Percentiles rank a stretch among this genome's conserved stretches.
Evolutionary conservation across 2,113 vertebrate genomes (phyloP).

Genomic region (Nannobrachium achirus): DNA sequence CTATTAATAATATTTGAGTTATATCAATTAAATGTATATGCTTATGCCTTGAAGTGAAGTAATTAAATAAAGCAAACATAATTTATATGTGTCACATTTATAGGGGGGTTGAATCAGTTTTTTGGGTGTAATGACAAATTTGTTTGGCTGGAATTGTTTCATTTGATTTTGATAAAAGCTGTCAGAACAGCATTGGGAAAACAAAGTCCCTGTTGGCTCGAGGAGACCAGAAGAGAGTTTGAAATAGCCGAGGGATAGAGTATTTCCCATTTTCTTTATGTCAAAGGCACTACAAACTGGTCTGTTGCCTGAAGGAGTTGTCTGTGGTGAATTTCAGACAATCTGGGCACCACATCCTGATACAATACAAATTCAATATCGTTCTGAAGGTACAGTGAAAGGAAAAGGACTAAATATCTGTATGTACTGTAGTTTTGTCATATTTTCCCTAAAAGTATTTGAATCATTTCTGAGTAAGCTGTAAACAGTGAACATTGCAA

Average conservation of each 20-base stretch:
- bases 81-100: no score
- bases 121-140: constrained; percentile 90
- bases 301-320: neutral
- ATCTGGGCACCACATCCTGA: neutral
- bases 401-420: neutral
- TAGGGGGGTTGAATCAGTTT: no score
- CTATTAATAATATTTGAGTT: no score
- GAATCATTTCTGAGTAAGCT: no score
- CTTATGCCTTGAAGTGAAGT: no score
- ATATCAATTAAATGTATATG: no score
- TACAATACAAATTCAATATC: neutral
- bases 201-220: constrained; percentile 50
- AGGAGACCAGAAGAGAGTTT: neutral
- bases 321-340: neutral
- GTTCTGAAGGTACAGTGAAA: neutral
- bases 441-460: no score
- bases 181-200: constrained; percentile 86
- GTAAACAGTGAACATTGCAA: no score
- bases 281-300: neutral
- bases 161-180: constrained; percentile 94
- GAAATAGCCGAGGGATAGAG: neutral
- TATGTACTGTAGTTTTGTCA: no score
- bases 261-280: neutral
- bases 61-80: no score
- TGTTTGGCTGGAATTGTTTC: constrained; percentile 89